Conservation (phyloP, 2,113 vertebrate genomes). For the Chionodraco myersi region DNA sequence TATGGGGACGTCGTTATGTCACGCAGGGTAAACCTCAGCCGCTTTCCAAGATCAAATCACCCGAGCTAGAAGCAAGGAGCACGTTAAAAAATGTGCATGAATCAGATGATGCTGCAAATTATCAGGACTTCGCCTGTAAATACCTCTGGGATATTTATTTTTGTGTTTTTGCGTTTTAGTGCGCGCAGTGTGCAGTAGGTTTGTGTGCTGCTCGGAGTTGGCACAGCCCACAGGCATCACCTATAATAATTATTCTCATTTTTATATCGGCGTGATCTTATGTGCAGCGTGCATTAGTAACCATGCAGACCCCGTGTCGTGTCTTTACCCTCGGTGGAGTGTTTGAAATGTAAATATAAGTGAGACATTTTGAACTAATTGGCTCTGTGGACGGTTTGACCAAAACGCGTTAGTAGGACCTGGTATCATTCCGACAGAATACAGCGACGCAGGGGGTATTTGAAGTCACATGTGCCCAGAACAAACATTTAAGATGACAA, state of each 20-base stretch:
- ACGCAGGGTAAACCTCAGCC: conserved; percentile 50
- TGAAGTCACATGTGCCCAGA: conserved; percentile 65
- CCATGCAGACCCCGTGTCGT: conserved; percentile 1
- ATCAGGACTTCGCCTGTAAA: conserved; percentile 39
- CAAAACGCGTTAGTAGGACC: conserved; percentile 45
- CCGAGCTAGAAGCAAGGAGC: conserved; percentile 22
- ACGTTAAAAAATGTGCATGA: conserved; percentile 31
- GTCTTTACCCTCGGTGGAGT: neutral
- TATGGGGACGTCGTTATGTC: conserved; percentile 48
- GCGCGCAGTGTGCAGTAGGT: conserved; percentile 47
- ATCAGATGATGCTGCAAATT: conserved; percentile 27
- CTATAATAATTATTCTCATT: conserved; percentile 30
- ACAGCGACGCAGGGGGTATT: conserved; percentile 48
- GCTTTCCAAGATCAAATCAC: conserved; percentile 50
- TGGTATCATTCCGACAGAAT: conserved; percentile 16
- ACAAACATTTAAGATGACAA: conserved; percentile 78
- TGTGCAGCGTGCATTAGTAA: conserved; percentile 23
- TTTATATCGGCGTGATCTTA: conserved; percentile 18
- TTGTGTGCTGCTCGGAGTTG: conserved; percentile 49
- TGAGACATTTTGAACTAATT: conserved; percentile 41
- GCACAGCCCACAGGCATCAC: conserved; percentile 42
- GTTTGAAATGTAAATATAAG: conserved; percentile 19
- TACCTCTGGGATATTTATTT: conserved; percentile 40
- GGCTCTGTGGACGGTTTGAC: conserved; percentile 32
- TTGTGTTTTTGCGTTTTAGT: conserved; percentile 12